These are phyloP conservation scores for Notothenia coriiceps DNA, from an alignment of 2,113 vertebrate genomes.

Conservation along the genomic window DNA sequence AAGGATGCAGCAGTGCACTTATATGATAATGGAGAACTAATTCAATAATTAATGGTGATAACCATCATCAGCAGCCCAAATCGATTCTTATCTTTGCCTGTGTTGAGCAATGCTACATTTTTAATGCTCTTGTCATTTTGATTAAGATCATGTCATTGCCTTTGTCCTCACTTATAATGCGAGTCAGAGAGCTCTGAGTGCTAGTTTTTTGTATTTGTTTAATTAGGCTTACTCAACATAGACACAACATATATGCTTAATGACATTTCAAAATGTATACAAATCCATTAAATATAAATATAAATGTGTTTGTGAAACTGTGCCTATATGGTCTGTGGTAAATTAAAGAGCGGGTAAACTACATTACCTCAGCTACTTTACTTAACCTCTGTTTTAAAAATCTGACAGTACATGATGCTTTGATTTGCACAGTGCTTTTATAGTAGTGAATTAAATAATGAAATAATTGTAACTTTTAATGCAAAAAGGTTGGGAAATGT, in stretches of 20 bases:
- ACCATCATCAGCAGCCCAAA: constrained; percentile 79
- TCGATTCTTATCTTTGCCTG: constrained; percentile 79
- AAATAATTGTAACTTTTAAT: too few species aligned
- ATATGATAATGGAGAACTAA: constrained; percentile 75
- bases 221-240: constrained; percentile 46
- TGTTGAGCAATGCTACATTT: constrained; percentile 80
- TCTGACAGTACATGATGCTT: not conserved
- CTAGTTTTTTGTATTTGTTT: constrained; percentile 20
- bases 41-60: constrained; percentile 83
- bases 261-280: not conserved
- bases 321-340: not conserved
- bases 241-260: not conserved
- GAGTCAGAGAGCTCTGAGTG: constrained; percentile 48
- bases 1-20: constrained; percentile 76
- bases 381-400: not conserved
- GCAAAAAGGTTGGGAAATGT: too few species aligned
- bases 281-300: constrained; percentile 2
- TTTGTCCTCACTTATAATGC: constrained; percentile 67
- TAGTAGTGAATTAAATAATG: not conserved
- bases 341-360: not conserved
- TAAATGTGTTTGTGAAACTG: not conserved
- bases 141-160: constrained; percentile 78
- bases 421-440: not conserved
- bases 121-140: constrained; percentile 82
- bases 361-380: not conserved